Conservation (phyloP, 2,888 invertebrate species). For the Acleris holmiana region DNA sequence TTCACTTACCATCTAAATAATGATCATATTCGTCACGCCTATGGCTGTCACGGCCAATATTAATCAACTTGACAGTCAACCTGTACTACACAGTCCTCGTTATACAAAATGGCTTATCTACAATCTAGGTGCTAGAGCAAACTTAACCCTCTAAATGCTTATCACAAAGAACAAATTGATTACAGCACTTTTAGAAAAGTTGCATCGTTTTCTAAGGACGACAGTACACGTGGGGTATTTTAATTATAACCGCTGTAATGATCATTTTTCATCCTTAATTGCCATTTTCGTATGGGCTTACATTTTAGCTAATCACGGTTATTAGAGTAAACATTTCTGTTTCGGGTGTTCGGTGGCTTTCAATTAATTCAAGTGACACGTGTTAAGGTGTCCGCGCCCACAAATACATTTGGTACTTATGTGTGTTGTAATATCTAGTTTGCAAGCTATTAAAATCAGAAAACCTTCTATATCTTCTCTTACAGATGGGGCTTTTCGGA, state of each 20-base stretch:
- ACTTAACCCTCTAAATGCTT: too few species aligned
- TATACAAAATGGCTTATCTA: too few species aligned
- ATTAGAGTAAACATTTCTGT: slow-evolving; percentile 59
- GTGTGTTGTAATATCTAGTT: too few species aligned
- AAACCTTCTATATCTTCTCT: too few species aligned
- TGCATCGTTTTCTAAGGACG: too few species aligned
- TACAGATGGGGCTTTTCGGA: too few species aligned
- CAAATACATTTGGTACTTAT: too few species aligned
- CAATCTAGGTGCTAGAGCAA: too few species aligned
- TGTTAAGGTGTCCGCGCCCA: slow-evolving; percentile 11
- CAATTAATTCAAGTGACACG: slow-evolving; percentile 46
- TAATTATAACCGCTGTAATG: slow-evolving; percentile 77
- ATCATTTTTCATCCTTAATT: slow-evolving; percentile 83
- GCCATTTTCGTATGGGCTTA: slow-evolving; percentile 66
- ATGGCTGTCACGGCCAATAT: slow-evolving; percentile 69
- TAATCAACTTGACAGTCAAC: slow-evolving; percentile 76
- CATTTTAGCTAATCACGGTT: slow-evolving; percentile 77
- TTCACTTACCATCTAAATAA: slow-evolving; percentile 40
- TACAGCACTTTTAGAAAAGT: too few species aligned
- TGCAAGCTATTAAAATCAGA: too few species aligned
- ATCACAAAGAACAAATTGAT: too few species aligned
- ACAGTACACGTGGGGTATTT: slow-evolving; percentile 67
- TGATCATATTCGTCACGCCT: slow-evolving; percentile 58
- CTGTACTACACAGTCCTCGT: slow-evolving; percentile 50
- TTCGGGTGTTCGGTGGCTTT: slow-evolving; percentile 47